Evolutionary conservation across 2,888 invertebrate species (phyloP).

Genomic region (Napeogenes sylphis): DNA sequence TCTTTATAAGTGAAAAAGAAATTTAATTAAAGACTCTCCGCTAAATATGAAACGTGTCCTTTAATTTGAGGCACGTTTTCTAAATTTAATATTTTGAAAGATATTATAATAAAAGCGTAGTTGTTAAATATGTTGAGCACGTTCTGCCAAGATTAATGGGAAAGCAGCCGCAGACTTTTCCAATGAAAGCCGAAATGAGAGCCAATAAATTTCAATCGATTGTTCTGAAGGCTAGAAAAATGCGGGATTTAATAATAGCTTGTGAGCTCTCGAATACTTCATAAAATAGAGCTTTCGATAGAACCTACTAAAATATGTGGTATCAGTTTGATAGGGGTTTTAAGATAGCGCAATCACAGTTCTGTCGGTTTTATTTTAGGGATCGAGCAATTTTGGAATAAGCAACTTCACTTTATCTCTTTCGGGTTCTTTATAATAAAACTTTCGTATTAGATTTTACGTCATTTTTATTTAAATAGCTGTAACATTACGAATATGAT

Average conservation of each 20-base stretch:
- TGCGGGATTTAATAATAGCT: conserved; percentile 17
- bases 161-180: conserved; percentile 15
- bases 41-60: neutral
- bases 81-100: conserved; percentile 5
- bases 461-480: too few relatives aligned
- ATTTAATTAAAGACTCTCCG: neutral
- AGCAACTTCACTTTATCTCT: neutral
- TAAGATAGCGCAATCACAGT: conserved; percentile 20
- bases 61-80: neutral
- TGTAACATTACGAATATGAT: too few relatives aligned
- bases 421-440: neutral
- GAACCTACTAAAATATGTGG: conserved; percentile 17
- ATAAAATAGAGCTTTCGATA: conserved; percentile 12
- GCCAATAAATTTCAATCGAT: conserved; percentile 25
- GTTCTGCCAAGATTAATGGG: conserved; percentile 22
- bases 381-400: neutral
- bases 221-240: conserved; percentile 24
- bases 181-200: conserved; percentile 24
- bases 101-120: conserved; percentile 6
- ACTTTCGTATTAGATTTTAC: neutral
- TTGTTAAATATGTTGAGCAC: conserved; percentile 17
- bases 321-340: conserved; percentile 21
- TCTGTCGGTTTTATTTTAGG: conserved; percentile 4
- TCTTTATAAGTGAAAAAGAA: too few relatives aligned
- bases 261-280: conserved; percentile 8